Percentiles rank a stretch among this genome's conserved stretches.
These are phyloP conservation scores for Vespertilio murinus DNA, from an alignment of 2,797 vertebrate genomes.

Conservation along the genomic window DNA sequence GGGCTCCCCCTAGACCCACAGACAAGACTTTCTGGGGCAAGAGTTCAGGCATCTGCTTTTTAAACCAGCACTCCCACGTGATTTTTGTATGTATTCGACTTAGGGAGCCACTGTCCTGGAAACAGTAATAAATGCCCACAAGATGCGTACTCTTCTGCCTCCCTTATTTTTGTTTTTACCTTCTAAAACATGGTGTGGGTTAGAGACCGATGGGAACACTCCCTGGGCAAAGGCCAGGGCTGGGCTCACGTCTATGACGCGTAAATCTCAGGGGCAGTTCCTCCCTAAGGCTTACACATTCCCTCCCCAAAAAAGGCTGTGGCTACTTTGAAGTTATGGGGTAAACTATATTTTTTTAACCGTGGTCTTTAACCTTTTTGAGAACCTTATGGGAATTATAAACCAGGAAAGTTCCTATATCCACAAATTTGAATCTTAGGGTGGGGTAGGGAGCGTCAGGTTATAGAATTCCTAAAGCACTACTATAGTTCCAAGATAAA, in stretches of 20 bases:
- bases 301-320: background rate
- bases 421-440: background rate
- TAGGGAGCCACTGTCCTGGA: background rate
- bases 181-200: conserved; percentile 19
- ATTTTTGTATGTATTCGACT: background rate
- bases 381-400: background rate
- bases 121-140: background rate
- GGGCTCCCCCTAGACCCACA: background rate
- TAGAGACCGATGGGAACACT: background rate
- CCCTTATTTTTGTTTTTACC: background rate
- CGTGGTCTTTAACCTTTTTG: background rate
- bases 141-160: background rate
- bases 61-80: background rate
- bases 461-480: background rate
- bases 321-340: background rate
- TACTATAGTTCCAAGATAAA: background rate
- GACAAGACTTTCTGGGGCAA: background rate
- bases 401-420: background rate
- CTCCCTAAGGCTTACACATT: background rate
- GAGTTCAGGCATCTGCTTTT: background rate
- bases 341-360: background rate
- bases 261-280: background rate
- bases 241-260: background rate
- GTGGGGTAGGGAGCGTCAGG: background rate
- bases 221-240: background rate